phyloP scores from a whole-genome alignment of 2,113 vertebrate species.

The Strix aluco region DNA sequence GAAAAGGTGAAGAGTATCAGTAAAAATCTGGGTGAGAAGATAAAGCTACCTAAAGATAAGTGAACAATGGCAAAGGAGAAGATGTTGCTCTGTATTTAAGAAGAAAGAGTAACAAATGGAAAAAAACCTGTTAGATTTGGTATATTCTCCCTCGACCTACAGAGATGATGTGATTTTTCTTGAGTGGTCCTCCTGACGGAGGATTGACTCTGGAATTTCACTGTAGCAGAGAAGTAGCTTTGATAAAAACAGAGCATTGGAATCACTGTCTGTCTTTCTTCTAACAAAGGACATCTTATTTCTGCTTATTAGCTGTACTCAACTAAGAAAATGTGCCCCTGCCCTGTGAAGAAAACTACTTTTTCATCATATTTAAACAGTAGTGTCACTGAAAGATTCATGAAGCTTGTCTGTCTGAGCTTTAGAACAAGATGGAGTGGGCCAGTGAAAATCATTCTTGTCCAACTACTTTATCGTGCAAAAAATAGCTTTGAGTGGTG shows the following conservation, averaged over 20 bases:
- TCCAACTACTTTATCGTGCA: not conserved
- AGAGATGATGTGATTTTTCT: not conserved
- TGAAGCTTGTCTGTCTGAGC: not conserved
- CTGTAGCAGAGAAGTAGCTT: not conserved
- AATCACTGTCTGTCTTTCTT: not conserved
- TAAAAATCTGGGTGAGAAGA: not conserved
- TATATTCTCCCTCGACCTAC: not conserved
- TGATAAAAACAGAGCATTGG: not conserved
- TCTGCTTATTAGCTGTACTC: not conserved
- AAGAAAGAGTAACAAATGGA: not conserved
- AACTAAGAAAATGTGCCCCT: not conserved
- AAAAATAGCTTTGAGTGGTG: conserved; percentile 18
- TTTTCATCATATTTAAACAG: not conserved
- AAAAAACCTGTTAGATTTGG: not conserved
- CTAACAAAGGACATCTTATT: not conserved
- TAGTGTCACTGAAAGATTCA: not conserved
- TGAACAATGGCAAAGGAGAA: not conserved
- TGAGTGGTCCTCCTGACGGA: not conserved
- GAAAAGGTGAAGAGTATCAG: not conserved
- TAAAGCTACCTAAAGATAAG: not conserved
- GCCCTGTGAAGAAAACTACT: not conserved
- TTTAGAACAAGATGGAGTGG: not conserved
- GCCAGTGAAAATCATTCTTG: not conserved
- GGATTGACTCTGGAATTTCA: not conserved
- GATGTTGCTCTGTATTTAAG: not conserved